These are phyloP conservation scores for Nyctibius bracteatus DNA, from an alignment of 2,113 vertebrate species.

Conservation along the genomic window DNA sequence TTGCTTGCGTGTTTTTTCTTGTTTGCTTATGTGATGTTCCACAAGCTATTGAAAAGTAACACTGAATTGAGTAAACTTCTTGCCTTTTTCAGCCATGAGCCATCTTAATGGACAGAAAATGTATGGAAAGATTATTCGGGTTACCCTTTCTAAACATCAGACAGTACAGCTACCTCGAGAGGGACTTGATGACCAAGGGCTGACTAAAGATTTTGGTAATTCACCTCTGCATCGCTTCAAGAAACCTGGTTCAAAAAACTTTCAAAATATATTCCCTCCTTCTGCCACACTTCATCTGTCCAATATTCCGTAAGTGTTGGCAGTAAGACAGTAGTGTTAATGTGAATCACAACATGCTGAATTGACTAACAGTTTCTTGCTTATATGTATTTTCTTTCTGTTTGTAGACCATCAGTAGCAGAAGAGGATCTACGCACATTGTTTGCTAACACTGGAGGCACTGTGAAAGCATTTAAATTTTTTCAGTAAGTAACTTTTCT, in stretches of 20 bases:
- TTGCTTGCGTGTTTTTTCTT: background rate
- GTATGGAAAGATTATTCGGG: slow-evolving; percentile 96
- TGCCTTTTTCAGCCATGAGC: slow-evolving; percentile 87
- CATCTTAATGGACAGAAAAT: slow-evolving; percentile 98
- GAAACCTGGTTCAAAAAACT: slow-evolving; percentile 97
- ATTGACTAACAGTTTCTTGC: background rate
- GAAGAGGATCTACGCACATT: slow-evolving; percentile 93
- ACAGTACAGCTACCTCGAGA: slow-evolving; percentile 95
- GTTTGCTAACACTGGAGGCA: slow-evolving; percentile 94
- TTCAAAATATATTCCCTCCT: slow-evolving; percentile 97
- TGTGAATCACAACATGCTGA: background rate
- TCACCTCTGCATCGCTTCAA: slow-evolving; percentile 97
- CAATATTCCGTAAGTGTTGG: slow-evolving; percentile 92
- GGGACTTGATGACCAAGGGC: slow-evolving; percentile 93
- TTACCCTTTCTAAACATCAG: slow-evolving; percentile 95
- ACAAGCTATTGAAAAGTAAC: background rate
- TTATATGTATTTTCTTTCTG: background rate
- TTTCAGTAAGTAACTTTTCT: slow-evolving; percentile 89
- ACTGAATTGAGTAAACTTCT: background rate
- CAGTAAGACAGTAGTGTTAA: background rate
- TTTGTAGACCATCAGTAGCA: slow-evolving; percentile 85
- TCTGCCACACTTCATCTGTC: slow-evolving; percentile 95
- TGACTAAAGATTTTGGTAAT: slow-evolving; percentile 96
- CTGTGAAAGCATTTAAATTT: slow-evolving; percentile 98
- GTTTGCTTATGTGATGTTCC: background rate